Evolutionary conservation across 23 tunicate species (phyloP).

Genomic region (Clavelina lepadiformis): DNA sequence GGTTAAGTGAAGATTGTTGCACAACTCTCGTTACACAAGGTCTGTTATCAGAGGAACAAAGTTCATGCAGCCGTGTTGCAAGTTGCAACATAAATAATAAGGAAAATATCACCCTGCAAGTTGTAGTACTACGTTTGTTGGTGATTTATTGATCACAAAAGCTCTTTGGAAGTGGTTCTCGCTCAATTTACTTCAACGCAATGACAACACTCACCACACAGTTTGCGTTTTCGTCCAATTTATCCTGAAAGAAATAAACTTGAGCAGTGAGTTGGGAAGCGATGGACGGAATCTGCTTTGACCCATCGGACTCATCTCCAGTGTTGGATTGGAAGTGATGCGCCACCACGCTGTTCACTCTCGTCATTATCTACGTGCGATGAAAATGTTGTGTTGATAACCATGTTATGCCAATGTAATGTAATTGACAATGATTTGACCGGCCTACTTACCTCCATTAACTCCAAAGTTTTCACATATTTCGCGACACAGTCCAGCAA

Average conservation of each 20-base stretch:
- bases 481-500: slow-evolving; percentile 34
- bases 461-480: slow-evolving; percentile 25
- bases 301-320: slow-evolving; percentile 1
- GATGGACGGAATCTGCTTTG: slow-evolving; percentile 56
- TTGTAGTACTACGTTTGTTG: too few species aligned
- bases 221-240: neutral
- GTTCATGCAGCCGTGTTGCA: too few species aligned
- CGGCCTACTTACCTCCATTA: slow-evolving; percentile 38
- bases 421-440: too few species aligned
- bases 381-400: neutral
- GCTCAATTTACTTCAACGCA: too few species aligned
- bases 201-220: slow-evolving; percentile 23
- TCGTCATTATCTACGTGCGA: slow-evolving; percentile 38
- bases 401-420: too few species aligned
- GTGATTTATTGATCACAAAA: too few species aligned
- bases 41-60: too few species aligned
- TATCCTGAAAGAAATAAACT: slow-evolving; percentile 17
- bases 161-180: too few species aligned
- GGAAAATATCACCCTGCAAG: too few species aligned
- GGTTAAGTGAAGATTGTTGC: too few species aligned
- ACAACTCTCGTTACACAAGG: too few species aligned
- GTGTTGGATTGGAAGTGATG: slow-evolving; percentile 28
- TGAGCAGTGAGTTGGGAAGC: slow-evolving; percentile 41
- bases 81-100: too few species aligned
- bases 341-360: slow-evolving; percentile 55